A percentile compares a stretch with the other conserved stretches of the same genome.
Evolutionary conservation across 2,113 vertebrate species (phyloP).

Genomic region (Orientallactaga bullata): DNA sequence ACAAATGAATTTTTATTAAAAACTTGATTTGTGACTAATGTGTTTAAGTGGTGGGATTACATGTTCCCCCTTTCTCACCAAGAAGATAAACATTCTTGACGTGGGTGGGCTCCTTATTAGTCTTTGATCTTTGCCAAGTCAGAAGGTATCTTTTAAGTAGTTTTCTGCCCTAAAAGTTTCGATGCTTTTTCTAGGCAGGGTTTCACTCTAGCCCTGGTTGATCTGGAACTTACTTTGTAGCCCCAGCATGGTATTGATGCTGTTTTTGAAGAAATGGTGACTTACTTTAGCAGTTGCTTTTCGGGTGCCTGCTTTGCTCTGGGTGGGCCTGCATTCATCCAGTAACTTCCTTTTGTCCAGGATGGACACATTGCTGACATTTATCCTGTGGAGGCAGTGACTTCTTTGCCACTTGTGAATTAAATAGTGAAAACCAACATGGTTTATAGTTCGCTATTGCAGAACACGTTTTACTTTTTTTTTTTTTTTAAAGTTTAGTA

Average conservation of each 20-base stretch:
- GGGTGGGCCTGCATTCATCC: not conserved
- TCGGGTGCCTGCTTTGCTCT: not conserved
- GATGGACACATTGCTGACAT: not conserved
- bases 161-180: conserved; percentile 14
- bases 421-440: not conserved
- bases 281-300: not conserved
- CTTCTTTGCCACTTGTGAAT: not conserved
- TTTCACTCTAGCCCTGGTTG: too few relatives aligned
- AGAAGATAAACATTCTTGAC: not conserved
- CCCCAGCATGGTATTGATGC: not conserved
- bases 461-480: not conserved
- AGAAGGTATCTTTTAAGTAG: not conserved
- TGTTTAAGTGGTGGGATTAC: not conserved
- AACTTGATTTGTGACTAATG: not conserved
- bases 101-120: not conserved
- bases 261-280: not conserved
- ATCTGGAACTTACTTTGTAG: too few relatives aligned
- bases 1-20: not conserved
- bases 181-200: too few relatives aligned
- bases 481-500: too few relatives aligned
- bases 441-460: not conserved
- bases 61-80: not conserved
- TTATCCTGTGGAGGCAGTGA: not conserved
- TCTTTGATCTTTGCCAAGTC: not conserved
- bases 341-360: not conserved